These are phyloP conservation scores for Tachypleus tridentatus DNA, from an alignment of 1,140 invertebrate genomes.

Conservation along the genomic window DNA sequence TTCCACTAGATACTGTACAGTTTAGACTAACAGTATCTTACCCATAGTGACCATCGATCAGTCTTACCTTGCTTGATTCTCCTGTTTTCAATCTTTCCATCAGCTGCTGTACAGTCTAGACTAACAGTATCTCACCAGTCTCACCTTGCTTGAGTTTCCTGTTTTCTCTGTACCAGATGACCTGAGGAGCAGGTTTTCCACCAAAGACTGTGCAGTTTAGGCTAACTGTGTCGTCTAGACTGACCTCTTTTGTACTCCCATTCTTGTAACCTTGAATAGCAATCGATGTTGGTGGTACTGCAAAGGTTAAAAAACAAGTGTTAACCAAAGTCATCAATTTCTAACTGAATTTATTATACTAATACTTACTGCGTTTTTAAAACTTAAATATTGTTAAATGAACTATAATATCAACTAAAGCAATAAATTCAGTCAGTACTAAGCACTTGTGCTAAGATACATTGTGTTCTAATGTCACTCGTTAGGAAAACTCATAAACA, in stretches of 20 bases:
- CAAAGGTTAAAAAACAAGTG: constrained; percentile 31
- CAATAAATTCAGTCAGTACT: no score
- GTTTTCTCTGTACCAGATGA: constrained; percentile 76
- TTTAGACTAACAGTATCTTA: constrained; percentile 57
- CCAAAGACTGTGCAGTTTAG: constrained; percentile 70
- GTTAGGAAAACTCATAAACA: no score
- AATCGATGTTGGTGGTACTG: constrained; percentile 74
- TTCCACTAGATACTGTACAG: constrained; percentile 68
- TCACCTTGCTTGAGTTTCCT: constrained; percentile 62
- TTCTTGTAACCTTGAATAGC: constrained; percentile 63
- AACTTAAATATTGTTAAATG: no score
- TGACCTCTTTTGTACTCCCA: constrained; percentile 68
- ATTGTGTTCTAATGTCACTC: no score
- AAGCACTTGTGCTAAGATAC: no score
- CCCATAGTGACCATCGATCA: no score
- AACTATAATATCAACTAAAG: no score
- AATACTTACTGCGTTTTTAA: no score
- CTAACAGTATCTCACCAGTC: neutral
- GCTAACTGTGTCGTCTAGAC: constrained; percentile 62
- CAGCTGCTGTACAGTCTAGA: no score
- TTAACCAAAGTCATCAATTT: no score
- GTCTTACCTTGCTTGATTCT: constrained; percentile 58
- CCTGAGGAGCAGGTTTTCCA: constrained; percentile 72
- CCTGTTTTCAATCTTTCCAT: constrained; percentile 47
- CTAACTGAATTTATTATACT: no score